Conservation (phyloP, 1,140 invertebrate species). For the Cheumatopsyche charites region DNA sequence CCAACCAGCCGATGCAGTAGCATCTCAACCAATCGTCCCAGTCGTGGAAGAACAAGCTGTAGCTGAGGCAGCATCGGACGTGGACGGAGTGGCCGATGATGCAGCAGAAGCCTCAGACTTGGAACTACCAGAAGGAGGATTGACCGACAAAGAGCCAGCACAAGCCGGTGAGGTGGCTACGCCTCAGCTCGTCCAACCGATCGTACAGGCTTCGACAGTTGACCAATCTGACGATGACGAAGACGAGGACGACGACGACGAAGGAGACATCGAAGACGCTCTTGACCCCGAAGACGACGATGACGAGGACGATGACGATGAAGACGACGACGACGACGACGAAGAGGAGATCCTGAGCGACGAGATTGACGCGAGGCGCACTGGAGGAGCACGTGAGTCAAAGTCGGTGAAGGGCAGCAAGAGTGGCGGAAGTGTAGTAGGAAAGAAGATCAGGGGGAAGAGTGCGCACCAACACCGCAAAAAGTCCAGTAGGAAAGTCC, state of each 20-base stretch:
- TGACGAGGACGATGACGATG: slow-evolving; percentile 68
- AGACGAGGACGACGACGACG: slow-evolving; percentile 66
- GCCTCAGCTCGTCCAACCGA: slow-evolving; percentile 46
- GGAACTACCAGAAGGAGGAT: slow-evolving; percentile 44
- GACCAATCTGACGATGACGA: slow-evolving; percentile 61
- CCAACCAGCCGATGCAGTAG: slow-evolving; percentile 56
- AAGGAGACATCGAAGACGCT: slow-evolving; percentile 67
- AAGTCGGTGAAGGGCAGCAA: slow-evolving; percentile 65
- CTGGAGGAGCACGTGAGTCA: slow-evolving; percentile 78
- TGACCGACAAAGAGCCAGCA: slow-evolving; percentile 51
- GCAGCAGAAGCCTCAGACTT: slow-evolving; percentile 53
- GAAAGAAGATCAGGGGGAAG: slow-evolving; percentile 66
- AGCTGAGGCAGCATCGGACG: slow-evolving; percentile 62
- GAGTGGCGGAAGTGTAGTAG: slow-evolving; percentile 51
- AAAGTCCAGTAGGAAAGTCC: slow-evolving; percentile 56
- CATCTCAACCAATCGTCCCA: slow-evolving; percentile 52
- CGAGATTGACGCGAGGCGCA: slow-evolving; percentile 70
- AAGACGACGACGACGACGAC: slow-evolving; percentile 65
- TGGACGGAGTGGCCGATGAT: slow-evolving; percentile 54
- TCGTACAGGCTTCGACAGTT: slow-evolving; percentile 50
- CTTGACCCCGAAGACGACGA: slow-evolving; percentile 65
- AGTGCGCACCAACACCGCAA: slow-evolving; percentile 54
- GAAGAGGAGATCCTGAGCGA: slow-evolving; percentile 67
- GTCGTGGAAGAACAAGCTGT: slow-evolving; percentile 57
- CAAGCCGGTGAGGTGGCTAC: slow-evolving; percentile 52